Conservation (phyloP, 2,888 invertebrate species). For the Phymatocera aterrima region DNA sequence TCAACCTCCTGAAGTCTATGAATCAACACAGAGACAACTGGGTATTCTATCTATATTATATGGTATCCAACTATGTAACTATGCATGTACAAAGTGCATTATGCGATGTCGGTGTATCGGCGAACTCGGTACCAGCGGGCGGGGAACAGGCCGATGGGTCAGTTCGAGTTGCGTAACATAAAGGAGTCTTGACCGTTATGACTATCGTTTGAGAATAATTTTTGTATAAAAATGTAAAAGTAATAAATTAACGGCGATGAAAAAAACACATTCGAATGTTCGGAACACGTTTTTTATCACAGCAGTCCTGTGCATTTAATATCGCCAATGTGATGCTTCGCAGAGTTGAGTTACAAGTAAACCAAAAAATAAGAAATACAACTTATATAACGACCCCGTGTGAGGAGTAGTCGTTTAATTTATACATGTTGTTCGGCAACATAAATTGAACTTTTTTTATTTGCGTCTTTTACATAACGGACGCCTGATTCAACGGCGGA, state of each 20-base stretch:
- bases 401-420: background rate
- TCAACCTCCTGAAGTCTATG: background rate
- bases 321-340: background rate
- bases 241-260: background rate
- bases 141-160: background rate
- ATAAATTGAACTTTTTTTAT: conserved; percentile 7
- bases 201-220: background rate
- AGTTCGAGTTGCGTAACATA: conserved; percentile 13
- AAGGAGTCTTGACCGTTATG: conserved; percentile 9
- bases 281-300: background rate
- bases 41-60: too few relatives aligned
- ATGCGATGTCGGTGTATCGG: background rate
- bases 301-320: conserved; percentile 5
- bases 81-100: background rate
- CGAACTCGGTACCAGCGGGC: background rate
- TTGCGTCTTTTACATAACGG: conserved; percentile 26
- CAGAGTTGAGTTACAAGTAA: background rate
- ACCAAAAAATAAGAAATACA: background rate
- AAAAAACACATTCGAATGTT: background rate
- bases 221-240: background rate
- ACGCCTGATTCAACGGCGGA: background rate
- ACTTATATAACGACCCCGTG: background rate
- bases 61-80: background rate
- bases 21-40: background rate
- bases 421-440: background rate